Evolutionary conservation across 2,797 vertebrate species (phyloP).

Genomic region (Chiroxiphia lanceolata): DNA sequence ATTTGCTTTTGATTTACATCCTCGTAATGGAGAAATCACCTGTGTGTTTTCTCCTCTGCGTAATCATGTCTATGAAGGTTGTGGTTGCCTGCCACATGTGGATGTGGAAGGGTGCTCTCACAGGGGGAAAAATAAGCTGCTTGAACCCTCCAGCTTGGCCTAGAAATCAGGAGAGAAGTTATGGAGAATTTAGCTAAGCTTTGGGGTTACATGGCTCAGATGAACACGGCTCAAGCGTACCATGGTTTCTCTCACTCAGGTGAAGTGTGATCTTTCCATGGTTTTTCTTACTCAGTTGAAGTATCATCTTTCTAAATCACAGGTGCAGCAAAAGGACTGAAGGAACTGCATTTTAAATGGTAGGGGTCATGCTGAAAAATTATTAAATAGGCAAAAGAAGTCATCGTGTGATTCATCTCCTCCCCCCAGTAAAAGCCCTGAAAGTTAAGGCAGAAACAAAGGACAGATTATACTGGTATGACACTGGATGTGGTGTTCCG

Average conservation of each 20-base stretch:
- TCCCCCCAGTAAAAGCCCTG: neutral
- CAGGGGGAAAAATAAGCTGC: neutral
- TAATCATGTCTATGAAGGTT: neutral
- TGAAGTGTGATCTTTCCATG: neutral
- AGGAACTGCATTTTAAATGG: neutral
- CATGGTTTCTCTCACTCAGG: neutral
- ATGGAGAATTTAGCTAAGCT: neutral
- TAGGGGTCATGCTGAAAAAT: neutral
- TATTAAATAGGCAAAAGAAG: neutral
- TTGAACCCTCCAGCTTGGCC: neutral
- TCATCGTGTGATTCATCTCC: neutral
- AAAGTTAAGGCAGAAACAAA: neutral
- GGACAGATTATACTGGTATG: neutral
- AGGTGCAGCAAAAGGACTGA: neutral
- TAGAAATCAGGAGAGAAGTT: neutral
- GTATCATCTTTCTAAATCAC: neutral
- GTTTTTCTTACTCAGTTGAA: neutral
- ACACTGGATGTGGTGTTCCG: neutral
- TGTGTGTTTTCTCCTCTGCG: neutral
- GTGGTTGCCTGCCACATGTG: neutral
- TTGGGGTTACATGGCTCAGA: neutral
- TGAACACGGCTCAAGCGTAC: neutral
- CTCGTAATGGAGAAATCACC: neutral
- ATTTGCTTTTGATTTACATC: neutral
- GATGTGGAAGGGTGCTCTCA: neutral